Base-by-base conservation (phyloP, 2,888 invertebrate genomes). In the Onchidella celtica region DNA sequence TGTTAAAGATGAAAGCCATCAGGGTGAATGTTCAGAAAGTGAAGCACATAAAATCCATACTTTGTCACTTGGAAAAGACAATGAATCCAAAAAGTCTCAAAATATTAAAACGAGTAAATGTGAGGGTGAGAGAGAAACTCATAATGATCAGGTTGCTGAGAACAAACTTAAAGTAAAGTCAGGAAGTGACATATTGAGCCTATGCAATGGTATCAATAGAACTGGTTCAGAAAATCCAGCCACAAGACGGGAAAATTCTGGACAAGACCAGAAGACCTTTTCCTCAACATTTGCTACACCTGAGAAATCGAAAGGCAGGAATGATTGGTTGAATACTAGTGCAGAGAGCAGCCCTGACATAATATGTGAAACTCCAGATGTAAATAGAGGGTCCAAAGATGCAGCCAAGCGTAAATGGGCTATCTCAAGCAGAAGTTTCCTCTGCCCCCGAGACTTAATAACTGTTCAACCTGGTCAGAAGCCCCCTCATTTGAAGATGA, bases 301-400 rank as follows among this genome's bases (percentile, higher is more conserved):
- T 11, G 17, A 47, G 47, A 47, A 47, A 17, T 47, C 17, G 17
- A 6, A 11, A 47, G 17, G 17, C 17, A 47, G 17, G 47, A 17
- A 47, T 17, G 17, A 6, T 47, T 6, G 17, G 6, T 6, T 11
- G 9, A 6, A 47, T 17, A 47, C 47, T 11, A 55, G 27, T 32
- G 14, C 9, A 34, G 81, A 57, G 69, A 17, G 32, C 3, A 83
- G 83, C 38, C 87, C 87, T 17, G 85, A 85, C 24, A 85, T 85
- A 21, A 89, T 90, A 32, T 89, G 88, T 27, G 89, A 89, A 77
- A 90, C 89, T 3, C 90, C 90, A 55, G 85, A 87, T 27, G 82
- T 74, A 34, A 78, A 83, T 27, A 80, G 83, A n/a, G 36, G 63
- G 6, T 11, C 70, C 1, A 84, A 85, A 73, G 61, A 34, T 38